phyloP scores from a whole-genome alignment of 2,113 vertebrate genomes.

The Callipepla californica region DNA sequence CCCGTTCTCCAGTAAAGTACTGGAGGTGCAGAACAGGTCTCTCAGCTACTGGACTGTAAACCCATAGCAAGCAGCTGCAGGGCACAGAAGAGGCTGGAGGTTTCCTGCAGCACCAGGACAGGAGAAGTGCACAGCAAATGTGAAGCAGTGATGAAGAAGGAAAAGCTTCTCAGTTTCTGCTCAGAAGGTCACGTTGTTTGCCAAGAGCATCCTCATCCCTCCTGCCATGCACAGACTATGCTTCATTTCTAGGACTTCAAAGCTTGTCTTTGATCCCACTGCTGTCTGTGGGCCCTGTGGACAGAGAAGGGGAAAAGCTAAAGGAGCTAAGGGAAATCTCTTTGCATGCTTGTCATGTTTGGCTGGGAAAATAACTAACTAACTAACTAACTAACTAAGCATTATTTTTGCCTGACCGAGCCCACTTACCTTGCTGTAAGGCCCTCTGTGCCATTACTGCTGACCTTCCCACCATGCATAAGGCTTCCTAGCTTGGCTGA shows the following conservation, averaged over 20 bases:
- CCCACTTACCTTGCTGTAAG: neutral
- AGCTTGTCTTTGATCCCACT: neutral
- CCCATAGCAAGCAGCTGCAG: neutral
- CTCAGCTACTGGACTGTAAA: neutral
- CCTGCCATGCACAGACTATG: neutral
- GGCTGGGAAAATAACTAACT: neutral
- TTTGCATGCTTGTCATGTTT: neutral
- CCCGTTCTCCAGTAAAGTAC: neutral
- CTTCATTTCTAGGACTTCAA: neutral
- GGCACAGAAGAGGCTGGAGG: accelerated
- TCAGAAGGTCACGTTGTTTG: neutral
- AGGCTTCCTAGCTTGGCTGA: neutral
- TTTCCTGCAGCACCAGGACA: neutral
- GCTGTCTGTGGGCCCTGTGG: neutral
- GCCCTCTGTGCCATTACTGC: neutral
- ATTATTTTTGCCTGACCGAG: neutral
- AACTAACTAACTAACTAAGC: accelerated
- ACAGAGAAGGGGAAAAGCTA: neutral
- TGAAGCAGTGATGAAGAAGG: neutral
- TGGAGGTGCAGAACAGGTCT: neutral
- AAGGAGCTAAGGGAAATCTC: neutral
- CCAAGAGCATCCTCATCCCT: neutral
- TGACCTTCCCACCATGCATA: neutral
- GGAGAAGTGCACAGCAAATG: neutral
- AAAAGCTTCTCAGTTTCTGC: neutral